Base-by-base conservation (phyloP, 2,888 invertebrate species). In the Caenorhabditis uteleia region DNA sequence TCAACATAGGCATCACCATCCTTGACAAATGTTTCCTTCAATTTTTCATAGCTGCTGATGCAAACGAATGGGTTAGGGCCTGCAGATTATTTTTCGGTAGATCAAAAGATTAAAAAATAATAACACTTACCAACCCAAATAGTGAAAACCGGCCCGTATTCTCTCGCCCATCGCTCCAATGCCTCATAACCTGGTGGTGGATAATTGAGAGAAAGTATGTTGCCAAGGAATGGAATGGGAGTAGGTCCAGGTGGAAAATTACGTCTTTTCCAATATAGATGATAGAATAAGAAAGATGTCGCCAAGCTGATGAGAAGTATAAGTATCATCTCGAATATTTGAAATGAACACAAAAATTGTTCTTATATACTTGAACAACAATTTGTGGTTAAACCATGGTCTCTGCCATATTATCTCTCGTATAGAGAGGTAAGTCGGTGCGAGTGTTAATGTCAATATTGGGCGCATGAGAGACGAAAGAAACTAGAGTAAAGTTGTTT, bases 1-100 rank as follows among this genome's bases (percentile, higher is more conserved):
- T 56, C 68, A 1, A 54, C 51, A 25, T 62, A 71, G 3, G 54
- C 57, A 38, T 71, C 68, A 2, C 68, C 71, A 39, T 71, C 71
- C 27, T 56, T 61, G 7, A 68, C 53, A 42, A 71, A 68, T 0
- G 71, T 64, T 23, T 66, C 68, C 36, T 68, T 61, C 31, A 71
- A 50, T 5, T 47, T 34, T 29, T 66, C 49, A 25, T 59, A 68
- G 26, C 62, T 62, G 8, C 48, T 44, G 23, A 71, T 47, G 0
- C 54, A 34, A 10, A 71, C 36, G 4, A 58, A 53, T 0, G 70
- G 70, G n/a, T 38, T 29, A 7, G 49, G 47, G 33, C 68, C 58
- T 58, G n/a, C n/a, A n/a, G n/a, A n/a, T n/a, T n/a, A n/a, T n/a
- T n/a, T n/a, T n/a, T n/a, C n/a, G n/a, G n/a, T n/a, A n/a, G n/a